phyloP scores from a whole-genome alignment of 2,797 vertebrate genomes.

The Falco cherrug region DNA sequence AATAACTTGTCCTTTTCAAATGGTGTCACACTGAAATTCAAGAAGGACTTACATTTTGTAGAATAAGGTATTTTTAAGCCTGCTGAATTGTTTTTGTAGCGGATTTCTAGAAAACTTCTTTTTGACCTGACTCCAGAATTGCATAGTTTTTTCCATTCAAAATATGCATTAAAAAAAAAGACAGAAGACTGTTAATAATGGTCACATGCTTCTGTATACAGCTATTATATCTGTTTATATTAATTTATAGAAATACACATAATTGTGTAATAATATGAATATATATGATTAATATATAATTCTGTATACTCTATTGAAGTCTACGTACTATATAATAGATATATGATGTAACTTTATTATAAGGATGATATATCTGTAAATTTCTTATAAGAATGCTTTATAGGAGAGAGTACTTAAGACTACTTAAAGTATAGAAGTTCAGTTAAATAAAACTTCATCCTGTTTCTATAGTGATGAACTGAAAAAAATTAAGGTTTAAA shows the following conservation, averaged over 20 bases:
- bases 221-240: background rate
- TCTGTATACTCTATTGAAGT: background rate
- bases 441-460: background rate
- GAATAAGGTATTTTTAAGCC: background rate
- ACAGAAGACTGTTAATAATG: background rate
- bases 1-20: conserved; percentile 36
- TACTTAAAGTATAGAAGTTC: background rate
- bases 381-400: background rate
- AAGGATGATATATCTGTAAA: background rate
- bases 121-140: background rate
- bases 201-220: background rate
- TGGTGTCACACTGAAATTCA: background rate
- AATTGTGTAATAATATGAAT: background rate
- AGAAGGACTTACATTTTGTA: background rate
- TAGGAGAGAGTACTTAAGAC: background rate
- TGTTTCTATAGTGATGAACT: background rate
- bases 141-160: background rate
- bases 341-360: background rate
- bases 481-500: background rate
- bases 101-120: background rate
- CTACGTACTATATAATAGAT: background rate
- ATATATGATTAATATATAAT: background rate
- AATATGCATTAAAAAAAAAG: background rate
- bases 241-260: background rate
- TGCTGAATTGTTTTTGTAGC: background rate